Conservation (phyloP, 1,140 invertebrate species). For the Holcopasites calliopsidis region DNA sequence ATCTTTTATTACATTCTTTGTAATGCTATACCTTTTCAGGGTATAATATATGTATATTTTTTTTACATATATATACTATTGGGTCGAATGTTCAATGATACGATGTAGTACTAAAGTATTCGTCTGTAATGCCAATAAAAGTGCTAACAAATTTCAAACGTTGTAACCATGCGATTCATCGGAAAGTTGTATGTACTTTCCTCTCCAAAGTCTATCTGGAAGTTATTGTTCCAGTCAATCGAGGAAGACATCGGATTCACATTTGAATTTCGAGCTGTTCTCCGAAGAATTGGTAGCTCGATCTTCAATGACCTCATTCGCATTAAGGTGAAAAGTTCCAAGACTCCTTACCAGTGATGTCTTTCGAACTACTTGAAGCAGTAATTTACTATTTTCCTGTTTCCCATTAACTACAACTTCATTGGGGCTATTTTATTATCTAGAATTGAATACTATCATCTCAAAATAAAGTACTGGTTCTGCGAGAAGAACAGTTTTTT, state of each 20-base stretch:
- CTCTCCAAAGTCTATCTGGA: not conserved
- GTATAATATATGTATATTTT: too few species aligned
- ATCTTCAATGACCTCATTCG: constrained; percentile 50
- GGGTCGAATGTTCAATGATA: not conserved
- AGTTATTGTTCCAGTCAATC: constrained; percentile 34
- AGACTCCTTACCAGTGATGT: constrained; percentile 9
- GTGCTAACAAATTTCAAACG: not conserved
- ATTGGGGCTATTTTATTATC: not conserved
- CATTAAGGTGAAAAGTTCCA: constrained; percentile 57
- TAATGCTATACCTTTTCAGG: too few species aligned
- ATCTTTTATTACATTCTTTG: too few species aligned
- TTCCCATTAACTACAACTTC: not conserved
- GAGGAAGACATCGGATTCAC: constrained; percentile 31
- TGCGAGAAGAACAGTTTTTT: too few species aligned
- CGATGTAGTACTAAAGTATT: not conserved
- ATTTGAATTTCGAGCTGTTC: constrained; percentile 58
- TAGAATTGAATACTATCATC: not conserved
- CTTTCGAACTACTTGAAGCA: not conserved
- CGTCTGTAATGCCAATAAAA: not conserved
- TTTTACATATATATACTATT: too few species aligned
- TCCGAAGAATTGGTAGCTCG: constrained; percentile 39
- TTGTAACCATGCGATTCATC: too few species aligned
- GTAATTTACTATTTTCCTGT: not conserved
- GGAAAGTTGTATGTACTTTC: too few species aligned
- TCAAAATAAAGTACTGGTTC: not conserved